phyloP scores from a whole-genome alignment of 35 echinoderm and acorn worm genomes.

The Apostichopus californicus region DNA sequence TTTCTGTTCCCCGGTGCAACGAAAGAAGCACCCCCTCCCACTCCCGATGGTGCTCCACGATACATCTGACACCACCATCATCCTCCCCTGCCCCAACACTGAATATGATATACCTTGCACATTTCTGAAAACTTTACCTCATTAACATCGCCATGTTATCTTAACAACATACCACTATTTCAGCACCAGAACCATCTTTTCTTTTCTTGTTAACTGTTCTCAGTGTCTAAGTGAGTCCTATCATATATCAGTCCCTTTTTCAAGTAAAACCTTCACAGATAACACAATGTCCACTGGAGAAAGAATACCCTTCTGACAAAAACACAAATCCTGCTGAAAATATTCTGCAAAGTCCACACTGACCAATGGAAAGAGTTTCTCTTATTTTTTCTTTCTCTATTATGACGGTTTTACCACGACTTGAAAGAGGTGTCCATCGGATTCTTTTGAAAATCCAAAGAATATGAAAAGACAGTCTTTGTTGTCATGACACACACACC shows the following conservation, averaged over 20 bases:
- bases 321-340: slow-evolving; percentile 7
- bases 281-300: not conserved
- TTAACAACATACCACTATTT: slow-evolving; percentile 26
- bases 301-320: not conserved
- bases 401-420: not conserved
- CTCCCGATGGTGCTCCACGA: too few relatives aligned
- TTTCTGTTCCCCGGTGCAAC: too few relatives aligned
- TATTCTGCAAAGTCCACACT: not conserved
- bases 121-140: not conserved
- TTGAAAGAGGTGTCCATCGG: not conserved
- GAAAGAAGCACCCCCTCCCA: too few relatives aligned
- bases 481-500: not conserved
- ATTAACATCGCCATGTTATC: not conserved
- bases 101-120: not conserved
- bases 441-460: not conserved
- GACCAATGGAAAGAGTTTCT: not conserved
- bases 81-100: too few relatives aligned
- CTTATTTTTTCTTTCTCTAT: too few relatives aligned
- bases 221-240: slow-evolving; percentile 2
- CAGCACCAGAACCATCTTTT: slow-evolving; percentile 7
- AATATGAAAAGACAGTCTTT: not conserved
- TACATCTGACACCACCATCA: too few relatives aligned
- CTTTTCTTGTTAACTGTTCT: not conserved
- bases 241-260: slow-evolving; percentile 34
- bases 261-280: not conserved